Evolutionary conservation across 2,888 invertebrate species (phyloP), one percentile per base, ranked within the genome.

Genomic region (Petrolisthes cinctipes): DNA sequence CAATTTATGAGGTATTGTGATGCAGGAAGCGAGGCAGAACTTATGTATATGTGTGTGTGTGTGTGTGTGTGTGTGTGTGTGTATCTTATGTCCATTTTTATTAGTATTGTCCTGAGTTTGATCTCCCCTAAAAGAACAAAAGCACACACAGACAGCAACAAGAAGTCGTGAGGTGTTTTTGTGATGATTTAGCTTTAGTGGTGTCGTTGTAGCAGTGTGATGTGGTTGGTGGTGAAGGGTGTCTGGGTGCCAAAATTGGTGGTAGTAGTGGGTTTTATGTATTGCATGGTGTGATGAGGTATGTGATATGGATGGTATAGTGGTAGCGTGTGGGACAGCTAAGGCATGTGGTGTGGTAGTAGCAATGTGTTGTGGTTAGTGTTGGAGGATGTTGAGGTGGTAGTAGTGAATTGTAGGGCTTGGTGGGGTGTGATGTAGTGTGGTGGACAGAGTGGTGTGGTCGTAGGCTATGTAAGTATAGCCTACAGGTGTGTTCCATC

Each of bases 11-110:
- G 37, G 37, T 37, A 37, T 37, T 37, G 37, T 37, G 37, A 37
- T 37, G 37, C 37, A 37, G 37, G 37, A 37, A 37, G 37, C 37
- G 37, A 37, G 37, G 37, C 37, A 1, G 2, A 37, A 61, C 17
- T 61, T 61, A 61, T 61, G 61, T 6, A 61, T 9, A 61, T 61
- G 61, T 6, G 14, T 79, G 79, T 79, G 57, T 80, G 61, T 80
- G 61, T 80, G 23, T 80, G 61, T 80, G 23, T 80, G 61, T 80
- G 23, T 80, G 61, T 80, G 61, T 76, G 76, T 51, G 51, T 51
- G 51, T 76, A 5, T 73, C 23, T 78, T 3, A 51, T n/a, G n/a
- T 9, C 20, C 73, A 73, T n/a, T n/a, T 11, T 4, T 5, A 7
- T 20, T 66, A 14, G 1, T 17, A 66, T 1, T 11, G 17, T 66